Percentiles rank a stretch among this genome's conserved stretches.
Conservation (phyloP, 92 coral and sea anemone genomes). For the Heliopora coerulea region DNA sequence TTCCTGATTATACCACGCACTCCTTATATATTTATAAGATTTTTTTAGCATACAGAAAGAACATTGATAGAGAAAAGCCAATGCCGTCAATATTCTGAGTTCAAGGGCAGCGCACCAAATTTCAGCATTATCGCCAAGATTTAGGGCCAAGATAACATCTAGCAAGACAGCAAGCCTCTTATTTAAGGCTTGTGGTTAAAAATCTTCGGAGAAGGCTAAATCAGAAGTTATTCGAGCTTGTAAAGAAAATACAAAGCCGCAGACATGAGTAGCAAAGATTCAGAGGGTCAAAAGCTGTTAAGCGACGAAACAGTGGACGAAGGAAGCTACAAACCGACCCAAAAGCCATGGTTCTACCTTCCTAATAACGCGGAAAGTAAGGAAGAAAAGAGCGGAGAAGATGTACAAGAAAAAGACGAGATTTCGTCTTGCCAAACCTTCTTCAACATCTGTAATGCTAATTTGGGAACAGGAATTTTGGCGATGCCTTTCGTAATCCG, state of each 20-base stretch:
- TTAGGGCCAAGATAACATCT: constrained; percentile 10
- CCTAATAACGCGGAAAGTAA: constrained; percentile 40
- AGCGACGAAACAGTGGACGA: constrained; percentile 1
- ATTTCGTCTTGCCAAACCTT: constrained; percentile 52
- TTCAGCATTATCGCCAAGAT: neutral
- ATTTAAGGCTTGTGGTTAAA: neutral
- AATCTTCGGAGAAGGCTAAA: neutral
- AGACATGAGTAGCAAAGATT: constrained; percentile 14
- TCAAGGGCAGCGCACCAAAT: neutral
- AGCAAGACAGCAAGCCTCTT: neutral
- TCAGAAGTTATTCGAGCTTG: neutral
- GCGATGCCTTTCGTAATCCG: constrained; percentile 62
- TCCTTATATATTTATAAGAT: constrained; percentile 28
- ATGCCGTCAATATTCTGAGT: neutral
- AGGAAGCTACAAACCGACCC: neutral
- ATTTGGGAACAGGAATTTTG: constrained; percentile 58
- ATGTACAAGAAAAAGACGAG: constrained; percentile 45
- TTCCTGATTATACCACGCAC: constrained; percentile 16
- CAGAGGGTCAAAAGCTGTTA: constrained; percentile 30
- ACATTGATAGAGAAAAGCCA: neutral
- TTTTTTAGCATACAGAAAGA: constrained; percentile 28
- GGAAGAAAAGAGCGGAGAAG: constrained; percentile 43
- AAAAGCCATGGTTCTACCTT: constrained; percentile 56
- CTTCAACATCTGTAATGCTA: constrained; percentile 61
- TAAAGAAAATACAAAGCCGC: constrained; percentile 18